Percentiles rank a stretch among this genome's conserved stretches.
phyloP scores from a whole-genome alignment of 2,797 vertebrate genomes.

The Pseudomugil gertrudae region DNA sequence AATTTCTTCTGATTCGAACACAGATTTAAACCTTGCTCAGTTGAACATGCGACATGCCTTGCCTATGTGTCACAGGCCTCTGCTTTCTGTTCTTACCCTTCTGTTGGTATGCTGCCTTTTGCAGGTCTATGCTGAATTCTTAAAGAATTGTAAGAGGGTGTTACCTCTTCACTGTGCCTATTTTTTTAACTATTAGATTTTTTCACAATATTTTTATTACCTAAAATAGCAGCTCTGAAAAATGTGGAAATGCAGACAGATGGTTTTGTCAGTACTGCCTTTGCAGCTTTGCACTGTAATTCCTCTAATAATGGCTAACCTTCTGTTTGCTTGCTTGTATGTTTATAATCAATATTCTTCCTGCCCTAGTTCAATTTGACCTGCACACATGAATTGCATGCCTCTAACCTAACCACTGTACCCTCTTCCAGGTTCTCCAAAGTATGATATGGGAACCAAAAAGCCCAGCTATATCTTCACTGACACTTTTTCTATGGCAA shows the following conservation, averaged over 20 bases:
- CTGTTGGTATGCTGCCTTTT: conserved; percentile 56
- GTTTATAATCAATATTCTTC: not conserved
- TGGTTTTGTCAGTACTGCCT: not conserved
- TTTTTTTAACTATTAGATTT: conserved; percentile 3
- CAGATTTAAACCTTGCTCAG: conserved; percentile 16
- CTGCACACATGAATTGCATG: not conserved
- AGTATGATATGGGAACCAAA: conserved; percentile 81
- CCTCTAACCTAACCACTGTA: conserved; percentile 30
- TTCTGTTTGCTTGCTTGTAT: not conserved
- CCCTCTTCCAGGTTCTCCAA: conserved; percentile 69
- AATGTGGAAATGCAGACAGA: not conserved
- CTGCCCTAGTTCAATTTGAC: not conserved
- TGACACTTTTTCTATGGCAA: conserved; percentile 68
- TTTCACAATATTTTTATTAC: not conserved
- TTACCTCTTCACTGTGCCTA: conserved; percentile 33
- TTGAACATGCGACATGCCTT: conserved; percentile 66
- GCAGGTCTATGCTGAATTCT: conserved; percentile 66
- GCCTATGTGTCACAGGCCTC: conserved; percentile 70
- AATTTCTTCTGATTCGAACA: conserved; percentile 18
- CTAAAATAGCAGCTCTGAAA: not conserved
- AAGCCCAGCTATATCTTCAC: conserved; percentile 64
- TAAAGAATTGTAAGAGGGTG: conserved; percentile 43
- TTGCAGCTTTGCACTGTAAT: not conserved
- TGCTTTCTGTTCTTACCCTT: conserved; percentile 53
- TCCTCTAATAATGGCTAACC: not conserved